phyloP scores from a whole-genome alignment of 2,888 invertebrate species.

The Zygaena filipendulae region DNA sequence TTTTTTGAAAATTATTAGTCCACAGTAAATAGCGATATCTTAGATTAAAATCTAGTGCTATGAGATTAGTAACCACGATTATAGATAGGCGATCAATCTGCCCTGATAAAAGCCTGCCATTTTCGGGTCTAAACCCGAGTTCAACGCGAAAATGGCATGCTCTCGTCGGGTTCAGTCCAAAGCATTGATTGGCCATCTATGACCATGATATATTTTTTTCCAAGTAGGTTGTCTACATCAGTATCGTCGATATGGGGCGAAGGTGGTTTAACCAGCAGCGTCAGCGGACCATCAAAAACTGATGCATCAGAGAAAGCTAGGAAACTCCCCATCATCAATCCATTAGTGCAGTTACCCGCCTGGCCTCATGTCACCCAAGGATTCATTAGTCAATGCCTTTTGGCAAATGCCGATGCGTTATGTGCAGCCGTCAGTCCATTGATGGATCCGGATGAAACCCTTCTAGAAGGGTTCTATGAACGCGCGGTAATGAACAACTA shows the following conservation, averaged over 20 bases:
- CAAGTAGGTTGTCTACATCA: constrained; percentile 56
- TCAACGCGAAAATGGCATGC: no score
- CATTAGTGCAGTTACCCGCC: constrained; percentile 84
- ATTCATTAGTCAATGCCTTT: constrained; percentile 92
- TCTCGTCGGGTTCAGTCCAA: no score
- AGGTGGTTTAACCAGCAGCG: constrained; percentile 30
- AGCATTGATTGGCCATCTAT: no score
- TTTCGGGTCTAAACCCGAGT: no score
- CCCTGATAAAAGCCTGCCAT: no score
- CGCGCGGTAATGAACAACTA: constrained; percentile 99
- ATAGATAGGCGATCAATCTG: no score
- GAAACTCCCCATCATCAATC: constrained; percentile 89
- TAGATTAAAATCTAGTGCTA: no score
- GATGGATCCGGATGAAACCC: constrained; percentile 91
- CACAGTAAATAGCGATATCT: no score
- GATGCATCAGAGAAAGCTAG: constrained; percentile 72
- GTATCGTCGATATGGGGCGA: constrained; percentile 66
- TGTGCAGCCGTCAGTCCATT: constrained; percentile 97
- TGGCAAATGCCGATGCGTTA: constrained; percentile 95
- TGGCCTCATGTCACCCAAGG: constrained; percentile 89
- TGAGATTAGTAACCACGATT: no score
- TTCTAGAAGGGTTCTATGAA: constrained; percentile 90
- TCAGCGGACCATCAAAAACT: constrained; percentile 34
- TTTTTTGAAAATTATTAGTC: no score
- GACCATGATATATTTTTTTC: constrained; percentile 12